Evolutionary conservation across 2,888 invertebrate species (phyloP), one percentile per base, ranked within the genome.

Genomic region (Microplitis deprimator): DNA sequence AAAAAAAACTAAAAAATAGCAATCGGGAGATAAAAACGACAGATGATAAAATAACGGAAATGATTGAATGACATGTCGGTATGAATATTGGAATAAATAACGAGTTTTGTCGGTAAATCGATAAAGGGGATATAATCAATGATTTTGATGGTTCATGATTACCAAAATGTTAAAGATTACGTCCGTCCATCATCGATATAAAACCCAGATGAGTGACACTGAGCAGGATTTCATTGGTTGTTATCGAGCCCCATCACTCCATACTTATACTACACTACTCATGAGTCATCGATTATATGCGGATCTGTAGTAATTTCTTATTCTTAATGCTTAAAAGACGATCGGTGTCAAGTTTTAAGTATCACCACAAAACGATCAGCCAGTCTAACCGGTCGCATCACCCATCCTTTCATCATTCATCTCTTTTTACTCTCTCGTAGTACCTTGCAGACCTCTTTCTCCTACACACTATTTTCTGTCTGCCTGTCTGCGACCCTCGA

Each of bases 341-440:
- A 75, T 69, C 75, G 75, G 69, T 75, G 75, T 75, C 75, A 75
- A 75, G 75, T 69, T 75, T 75, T 62, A 75, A 75, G 75, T 75
- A 75, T 75, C 75, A 75, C 75, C 75, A 69, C 50, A 64, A 65
- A 73, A 20, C 68, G 68, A 75, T 75, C 75, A 75, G 75, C 50
- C 41, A 29, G 61, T 75, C 41, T 61, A 69, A 75, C 75, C 75
- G 75, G 75, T 75, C 62, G 59, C 40, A 40, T 40, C 16, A 41
- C 16, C 40, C 7, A 10, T 16, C 40, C 16, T 40, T 68, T 16
- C 40, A 20, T 39, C 41, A 6, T 50, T 61, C 16, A 13, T 39
- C 16, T 71, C 60, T 61, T 61, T 41, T 41, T n/a, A 50, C 13
- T 50, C 8, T 13, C 50, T 50, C 10, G 13, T 50, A 50, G 13